Evolutionary conservation across 2,797 vertebrate genomes (phyloP).

Genomic region (Pseudochromis fuscus): DNA sequence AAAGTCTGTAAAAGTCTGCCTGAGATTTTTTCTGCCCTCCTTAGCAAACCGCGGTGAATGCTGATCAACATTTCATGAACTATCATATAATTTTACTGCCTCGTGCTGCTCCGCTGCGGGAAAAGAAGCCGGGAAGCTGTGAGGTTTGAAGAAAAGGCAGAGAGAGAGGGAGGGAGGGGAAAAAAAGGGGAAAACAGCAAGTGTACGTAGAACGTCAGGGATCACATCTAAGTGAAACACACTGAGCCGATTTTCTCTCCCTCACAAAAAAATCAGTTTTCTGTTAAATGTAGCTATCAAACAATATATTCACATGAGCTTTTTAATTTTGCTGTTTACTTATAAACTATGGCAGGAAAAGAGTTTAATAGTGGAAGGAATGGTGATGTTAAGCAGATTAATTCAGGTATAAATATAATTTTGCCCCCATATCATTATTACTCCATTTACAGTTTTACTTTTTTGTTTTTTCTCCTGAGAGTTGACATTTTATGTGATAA

Average conservation of each 20-base stretch:
- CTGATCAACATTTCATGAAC: slow-evolving; percentile 29
- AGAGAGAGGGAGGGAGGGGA: slow-evolving; percentile 20
- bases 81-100: slow-evolving; percentile 38
- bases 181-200: slow-evolving; percentile 17
- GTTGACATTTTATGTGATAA: no score
- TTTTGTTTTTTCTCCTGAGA: neutral
- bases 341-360: neutral
- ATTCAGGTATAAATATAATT: no score
- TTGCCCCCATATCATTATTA: neutral
- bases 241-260: neutral
- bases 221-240: slow-evolving; percentile 17
- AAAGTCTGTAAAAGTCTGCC: neutral
- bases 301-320: neutral
- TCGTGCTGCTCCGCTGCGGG: slow-evolving; percentile 23
- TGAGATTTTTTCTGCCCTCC: neutral
- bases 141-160: slow-evolving; percentile 18
- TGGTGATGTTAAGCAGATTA: neutral
- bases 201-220: slow-evolving; percentile 5
- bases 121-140: slow-evolving; percentile 21
- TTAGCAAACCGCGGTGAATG: neutral
- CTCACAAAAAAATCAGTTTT: slow-evolving; percentile 7
- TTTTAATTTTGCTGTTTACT: neutral
- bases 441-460: no score
- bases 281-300: neutral
- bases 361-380: neutral